Percentiles rank a stretch among this genome's conserved stretches.
Conservation (phyloP, 2,888 invertebrate species). For the Chalcis sispes region DNA sequence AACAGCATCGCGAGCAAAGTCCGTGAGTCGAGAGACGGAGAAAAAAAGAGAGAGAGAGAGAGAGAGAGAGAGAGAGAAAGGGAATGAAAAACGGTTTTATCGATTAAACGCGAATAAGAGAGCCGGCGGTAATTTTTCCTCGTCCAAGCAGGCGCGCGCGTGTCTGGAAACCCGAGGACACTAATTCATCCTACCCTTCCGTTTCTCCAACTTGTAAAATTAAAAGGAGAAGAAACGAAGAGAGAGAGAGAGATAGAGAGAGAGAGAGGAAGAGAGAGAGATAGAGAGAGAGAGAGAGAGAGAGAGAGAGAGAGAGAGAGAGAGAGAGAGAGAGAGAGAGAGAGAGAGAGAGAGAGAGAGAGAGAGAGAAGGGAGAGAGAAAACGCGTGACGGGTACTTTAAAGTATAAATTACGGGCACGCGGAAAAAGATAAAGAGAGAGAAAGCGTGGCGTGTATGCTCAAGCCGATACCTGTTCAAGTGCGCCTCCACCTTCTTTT, state of each 20-base stretch:
- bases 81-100: slow-evolving; percentile 41
- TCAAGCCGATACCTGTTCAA: slow-evolving; percentile 56
- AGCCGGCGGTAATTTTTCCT: slow-evolving; percentile 8
- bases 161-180: slow-evolving; percentile 8
- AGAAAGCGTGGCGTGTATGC: slow-evolving; percentile 29
- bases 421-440: slow-evolving; percentile 51
- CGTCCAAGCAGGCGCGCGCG: not conserved
- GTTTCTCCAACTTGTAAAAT: slow-evolving; percentile 44
- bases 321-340: too few relatives aligned
- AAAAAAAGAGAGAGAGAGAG: too few relatives aligned
- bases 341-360: not conserved
- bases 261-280: slow-evolving; percentile 66
- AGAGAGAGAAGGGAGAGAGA: slow-evolving; percentile 7
- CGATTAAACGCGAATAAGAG: slow-evolving; percentile 25
- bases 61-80: too few relatives aligned
- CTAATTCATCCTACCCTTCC: slow-evolving; percentile 28
- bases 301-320: not conserved
- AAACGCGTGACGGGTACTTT: slow-evolving; percentile 70
- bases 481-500: slow-evolving; percentile 28
- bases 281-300: too few relatives aligned
- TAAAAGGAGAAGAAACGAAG: slow-evolving; percentile 17
- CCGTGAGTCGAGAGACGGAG: not conserved
- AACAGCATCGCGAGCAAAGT: not conserved
- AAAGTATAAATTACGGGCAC: slow-evolving; percentile 67
- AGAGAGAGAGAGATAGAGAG: not conserved